Evolutionary conservation across 2,888 invertebrate species (phyloP).

Genomic region (Ctena decussata): DNA sequence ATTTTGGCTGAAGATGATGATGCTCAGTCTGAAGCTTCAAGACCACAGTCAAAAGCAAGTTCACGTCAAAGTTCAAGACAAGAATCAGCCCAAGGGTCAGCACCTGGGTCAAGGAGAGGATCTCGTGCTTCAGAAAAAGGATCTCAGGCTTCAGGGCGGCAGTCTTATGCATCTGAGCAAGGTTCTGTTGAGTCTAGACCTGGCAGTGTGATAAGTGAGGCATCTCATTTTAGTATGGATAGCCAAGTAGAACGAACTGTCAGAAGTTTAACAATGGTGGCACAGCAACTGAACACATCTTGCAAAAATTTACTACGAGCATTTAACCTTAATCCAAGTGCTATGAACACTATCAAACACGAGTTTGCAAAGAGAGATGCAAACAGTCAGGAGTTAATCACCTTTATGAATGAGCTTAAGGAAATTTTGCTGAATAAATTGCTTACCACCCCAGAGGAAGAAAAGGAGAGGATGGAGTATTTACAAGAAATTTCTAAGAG

Average conservation of each 20-base stretch:
- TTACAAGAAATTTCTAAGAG: conserved; percentile 83
- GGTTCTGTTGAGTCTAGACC: conserved; percentile 27
- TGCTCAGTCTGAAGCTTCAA: conserved; percentile 20
- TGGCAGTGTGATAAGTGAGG: conserved; percentile 53
- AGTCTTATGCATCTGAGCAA: conserved; percentile 13
- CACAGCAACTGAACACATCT: conserved; percentile 83
- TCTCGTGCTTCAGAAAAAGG: conserved; percentile 16
- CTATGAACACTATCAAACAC: conserved; percentile 76
- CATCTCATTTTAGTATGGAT: conserved; percentile 69
- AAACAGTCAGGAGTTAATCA: conserved; percentile 68
- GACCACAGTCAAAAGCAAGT: conserved; percentile 8
- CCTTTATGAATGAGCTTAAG: conserved; percentile 80
- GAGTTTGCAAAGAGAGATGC: conserved; percentile 62
- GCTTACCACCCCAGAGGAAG: conserved; percentile 86
- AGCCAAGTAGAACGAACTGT: conserved; percentile 79
- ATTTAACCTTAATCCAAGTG: conserved; percentile 82
- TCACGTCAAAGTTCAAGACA: neutral
- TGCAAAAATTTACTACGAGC: conserved; percentile 83
- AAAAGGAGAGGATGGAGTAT: conserved; percentile 84
- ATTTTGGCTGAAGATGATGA: conserved; percentile 49
- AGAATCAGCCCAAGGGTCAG: neutral
- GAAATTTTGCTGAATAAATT: conserved; percentile 84
- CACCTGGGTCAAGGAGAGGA: neutral
- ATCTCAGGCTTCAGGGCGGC: neutral
- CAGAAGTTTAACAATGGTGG: conserved; percentile 81